Conservation (phyloP, 2,888 invertebrate species). For the Protodeltote pygarga region DNA sequence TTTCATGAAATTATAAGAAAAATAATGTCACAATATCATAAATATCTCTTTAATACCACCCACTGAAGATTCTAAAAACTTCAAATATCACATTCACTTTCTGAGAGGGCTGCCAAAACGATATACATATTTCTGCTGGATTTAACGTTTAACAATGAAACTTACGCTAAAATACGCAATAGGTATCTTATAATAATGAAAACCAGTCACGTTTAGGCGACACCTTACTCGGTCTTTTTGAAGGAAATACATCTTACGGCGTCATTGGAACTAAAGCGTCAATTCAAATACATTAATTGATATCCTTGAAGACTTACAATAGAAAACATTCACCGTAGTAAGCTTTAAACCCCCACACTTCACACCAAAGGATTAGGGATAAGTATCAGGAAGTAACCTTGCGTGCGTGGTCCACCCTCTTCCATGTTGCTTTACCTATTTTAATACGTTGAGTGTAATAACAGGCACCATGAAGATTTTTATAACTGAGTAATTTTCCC, state of each 20-base stretch:
- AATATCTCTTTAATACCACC: conserved; percentile 36
- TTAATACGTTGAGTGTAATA: conserved; percentile 22
- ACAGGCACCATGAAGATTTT: conserved; percentile 2
- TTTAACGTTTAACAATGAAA: conserved; percentile 23
- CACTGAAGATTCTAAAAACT: conserved; percentile 28
- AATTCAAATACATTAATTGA: conserved; percentile 2
- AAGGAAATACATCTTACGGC: not conserved
- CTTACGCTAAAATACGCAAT: conserved; percentile 33
- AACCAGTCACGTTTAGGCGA: conserved; percentile 10
- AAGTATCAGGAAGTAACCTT: conserved; percentile 13
- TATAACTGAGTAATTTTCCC: too few relatives aligned
- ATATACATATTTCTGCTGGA: conserved; percentile 68
- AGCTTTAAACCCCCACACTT: conserved; percentile 14
- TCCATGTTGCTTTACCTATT: conserved; percentile 18
- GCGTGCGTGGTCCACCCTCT: conserved; percentile 9
- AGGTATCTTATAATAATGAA: conserved; percentile 30
- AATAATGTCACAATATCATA: conserved; percentile 10
- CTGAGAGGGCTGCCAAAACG: conserved; percentile 83
- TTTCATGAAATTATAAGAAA: too few relatives aligned
- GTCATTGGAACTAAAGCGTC: conserved; percentile 8
- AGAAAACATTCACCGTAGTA: conserved; percentile 1
- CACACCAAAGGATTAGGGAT: conserved; percentile 3
- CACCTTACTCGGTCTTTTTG: conserved; percentile 10
- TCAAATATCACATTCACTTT: conserved; percentile 45
- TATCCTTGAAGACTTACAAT: conserved; percentile 1